Percentiles rank a stretch among this genome's conserved stretches.
Conservation (phyloP, 2,888 invertebrate species). For the Sarcophaga subvicina region DNA sequence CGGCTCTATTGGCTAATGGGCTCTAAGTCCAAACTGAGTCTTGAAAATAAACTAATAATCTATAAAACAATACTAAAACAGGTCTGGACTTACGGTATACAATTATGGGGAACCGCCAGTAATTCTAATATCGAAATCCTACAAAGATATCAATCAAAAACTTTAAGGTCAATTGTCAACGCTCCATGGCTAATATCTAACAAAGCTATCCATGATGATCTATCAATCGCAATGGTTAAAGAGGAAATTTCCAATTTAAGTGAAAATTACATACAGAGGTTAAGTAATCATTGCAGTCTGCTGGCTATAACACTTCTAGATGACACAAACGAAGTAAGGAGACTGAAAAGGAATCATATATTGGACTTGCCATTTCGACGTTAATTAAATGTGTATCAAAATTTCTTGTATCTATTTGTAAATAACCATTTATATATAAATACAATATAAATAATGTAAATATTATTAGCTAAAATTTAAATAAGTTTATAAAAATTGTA, state of each 20-base stretch:
- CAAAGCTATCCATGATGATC: neutral
- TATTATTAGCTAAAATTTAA: too few species aligned
- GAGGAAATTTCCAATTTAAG: conserved; percentile 4
- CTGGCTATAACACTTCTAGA: neutral
- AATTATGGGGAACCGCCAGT: neutral
- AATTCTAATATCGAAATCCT: conserved; percentile 5
- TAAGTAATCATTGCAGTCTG: neutral
- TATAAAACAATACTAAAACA: neutral
- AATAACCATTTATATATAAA: too few species aligned
- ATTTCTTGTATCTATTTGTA: too few species aligned
- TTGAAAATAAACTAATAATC: conserved; percentile 1
- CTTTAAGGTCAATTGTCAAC: conserved; percentile 8
- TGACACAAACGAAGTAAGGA: conserved; percentile 3
- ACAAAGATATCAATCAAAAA: conserved; percentile 16
- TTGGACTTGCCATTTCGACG: too few species aligned
- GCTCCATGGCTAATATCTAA: conserved; percentile 19
- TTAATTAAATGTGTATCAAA: too few species aligned
- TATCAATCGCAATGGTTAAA: neutral
- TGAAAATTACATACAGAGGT: neutral
- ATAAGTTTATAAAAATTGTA: neutral
- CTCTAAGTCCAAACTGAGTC: neutral
- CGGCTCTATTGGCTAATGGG: conserved; percentile 1
- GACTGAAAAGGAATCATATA: neutral
- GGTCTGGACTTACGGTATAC: conserved; percentile 4
- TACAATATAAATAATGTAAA: too few species aligned